Percentiles rank a stretch among this genome's conserved stretches.
Evolutionary conservation across 2,797 vertebrate species (phyloP).

Genomic region (Sebastes nivosus): DNA sequence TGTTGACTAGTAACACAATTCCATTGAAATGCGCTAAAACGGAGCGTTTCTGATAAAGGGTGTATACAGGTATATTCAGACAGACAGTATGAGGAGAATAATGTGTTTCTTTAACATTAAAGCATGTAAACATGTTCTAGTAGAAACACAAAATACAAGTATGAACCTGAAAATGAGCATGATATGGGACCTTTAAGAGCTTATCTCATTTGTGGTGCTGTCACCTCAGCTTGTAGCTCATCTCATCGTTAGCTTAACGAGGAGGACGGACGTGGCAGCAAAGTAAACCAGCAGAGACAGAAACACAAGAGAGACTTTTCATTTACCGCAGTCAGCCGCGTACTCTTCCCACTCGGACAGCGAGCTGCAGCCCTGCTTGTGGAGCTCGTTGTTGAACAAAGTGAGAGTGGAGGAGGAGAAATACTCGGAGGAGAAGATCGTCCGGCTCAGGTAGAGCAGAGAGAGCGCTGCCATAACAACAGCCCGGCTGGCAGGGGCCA

Average conservation of each 20-base stretch:
- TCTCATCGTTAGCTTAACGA: slow-evolving; percentile 27
- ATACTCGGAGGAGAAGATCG: slow-evolving; percentile 75
- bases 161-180: no score
- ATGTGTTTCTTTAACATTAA: no score
- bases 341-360: slow-evolving; percentile 86
- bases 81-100: no score
- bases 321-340: slow-evolving; percentile 85
- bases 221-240: slow-evolving; percentile 33
- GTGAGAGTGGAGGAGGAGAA: slow-evolving; percentile 84
- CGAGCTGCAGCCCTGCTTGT: slow-evolving; percentile 84
- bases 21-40: no score
- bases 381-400: slow-evolving; percentile 82
- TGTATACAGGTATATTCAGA: no score
- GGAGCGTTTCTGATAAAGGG: no score
- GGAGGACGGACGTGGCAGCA: slow-evolving; percentile 80
- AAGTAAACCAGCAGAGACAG: not conserved
- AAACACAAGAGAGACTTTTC: slow-evolving; percentile 46
- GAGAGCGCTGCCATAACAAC: slow-evolving; percentile 73
- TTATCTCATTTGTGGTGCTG: slow-evolving; percentile 10
- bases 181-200: not conserved
- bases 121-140: no score
- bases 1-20: no score
- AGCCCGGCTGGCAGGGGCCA: slow-evolving; percentile 82
- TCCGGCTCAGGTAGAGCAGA: slow-evolving; percentile 68
- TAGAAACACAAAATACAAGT: no score